Conservation (phyloP, 2,888 invertebrate genomes). For the Acleris cristana region DNA sequence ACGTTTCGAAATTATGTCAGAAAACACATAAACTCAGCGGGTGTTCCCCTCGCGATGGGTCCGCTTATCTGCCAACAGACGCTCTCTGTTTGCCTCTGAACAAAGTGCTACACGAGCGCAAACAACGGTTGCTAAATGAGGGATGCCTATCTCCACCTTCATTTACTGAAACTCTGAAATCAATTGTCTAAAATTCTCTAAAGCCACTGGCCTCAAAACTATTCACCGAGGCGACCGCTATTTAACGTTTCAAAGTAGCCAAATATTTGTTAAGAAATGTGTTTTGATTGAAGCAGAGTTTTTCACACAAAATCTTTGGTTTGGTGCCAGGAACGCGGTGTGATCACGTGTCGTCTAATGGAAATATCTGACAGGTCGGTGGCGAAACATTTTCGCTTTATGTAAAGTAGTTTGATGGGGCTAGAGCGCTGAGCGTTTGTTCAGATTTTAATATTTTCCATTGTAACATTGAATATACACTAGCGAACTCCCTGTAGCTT, state of each 20-base stretch:
- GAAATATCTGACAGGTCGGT: conserved; percentile 45
- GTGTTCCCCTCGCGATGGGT: conserved; percentile 48
- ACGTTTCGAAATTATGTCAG: conserved; percentile 43
- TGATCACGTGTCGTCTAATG: conserved; percentile 51
- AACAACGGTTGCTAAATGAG: conserved; percentile 60
- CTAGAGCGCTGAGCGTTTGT: background rate
- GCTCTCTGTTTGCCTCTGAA: conserved; percentile 61
- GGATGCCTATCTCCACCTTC: conserved; percentile 45
- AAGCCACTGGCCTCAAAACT: conserved; percentile 17
- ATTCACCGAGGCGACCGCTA: conserved; percentile 18
- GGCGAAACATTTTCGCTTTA: conserved; percentile 43
- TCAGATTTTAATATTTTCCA: conserved; percentile 15
- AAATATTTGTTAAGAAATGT: conserved; percentile 37
- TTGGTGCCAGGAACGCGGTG: conserved; percentile 52
- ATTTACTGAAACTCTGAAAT: conserved; percentile 40
- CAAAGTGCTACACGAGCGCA: conserved; percentile 58
- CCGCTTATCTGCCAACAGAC: conserved; percentile 62
- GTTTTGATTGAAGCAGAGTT: conserved; percentile 36
- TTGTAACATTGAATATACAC: conserved; percentile 1
- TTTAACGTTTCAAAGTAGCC: conserved; percentile 25
- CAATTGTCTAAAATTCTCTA: conserved; percentile 25
- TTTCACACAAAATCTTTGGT: conserved; percentile 48
- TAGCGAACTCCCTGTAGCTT: too few relatives aligned
- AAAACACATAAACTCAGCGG: conserved; percentile 34
- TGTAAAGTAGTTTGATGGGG: conserved; percentile 22